These are phyloP conservation scores for Junonia oenone DNA, from an alignment of 2,888 invertebrate species.

Conservation along the genomic window DNA sequence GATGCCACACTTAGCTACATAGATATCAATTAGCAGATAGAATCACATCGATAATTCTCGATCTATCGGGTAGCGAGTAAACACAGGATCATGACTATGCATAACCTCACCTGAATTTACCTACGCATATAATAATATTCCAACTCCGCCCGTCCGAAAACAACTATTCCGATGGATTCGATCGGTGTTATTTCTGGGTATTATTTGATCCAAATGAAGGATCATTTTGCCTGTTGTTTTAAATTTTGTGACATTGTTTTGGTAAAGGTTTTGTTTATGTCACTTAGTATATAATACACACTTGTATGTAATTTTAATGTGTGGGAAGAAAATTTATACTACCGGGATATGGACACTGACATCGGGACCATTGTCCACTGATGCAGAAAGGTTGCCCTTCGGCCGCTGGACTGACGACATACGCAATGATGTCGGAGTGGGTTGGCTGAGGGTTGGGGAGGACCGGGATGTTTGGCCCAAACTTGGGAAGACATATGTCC, in stretches of 20 bases:
- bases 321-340: too few species aligned
- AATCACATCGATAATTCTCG: not conserved
- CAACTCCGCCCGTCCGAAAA: slow-evolving; percentile 6
- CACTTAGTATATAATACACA: not conserved
- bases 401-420: too few species aligned
- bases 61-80: slow-evolving; percentile 3
- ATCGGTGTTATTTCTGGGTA: not conserved
- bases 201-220: not conserved
- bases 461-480: too few species aligned
- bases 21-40: not conserved
- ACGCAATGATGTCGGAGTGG: too few species aligned
- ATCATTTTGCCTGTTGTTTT: too few species aligned
- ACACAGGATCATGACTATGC: slow-evolving; percentile 22
- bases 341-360: too few species aligned
- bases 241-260: too few species aligned
- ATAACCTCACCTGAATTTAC: slow-evolving; percentile 20
- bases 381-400: too few species aligned
- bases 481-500: too few species aligned
- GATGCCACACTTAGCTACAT: not conserved
- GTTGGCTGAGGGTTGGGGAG: too few species aligned
- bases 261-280: not conserved
- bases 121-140: slow-evolving; percentile 22
- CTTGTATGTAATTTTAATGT: too few species aligned
- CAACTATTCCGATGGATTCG: slow-evolving; percentile 3
- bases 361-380: too few species aligned